phyloP scores from a whole-genome alignment of 2,113 vertebrate species.

The Sceloporus tristichus region DNA sequence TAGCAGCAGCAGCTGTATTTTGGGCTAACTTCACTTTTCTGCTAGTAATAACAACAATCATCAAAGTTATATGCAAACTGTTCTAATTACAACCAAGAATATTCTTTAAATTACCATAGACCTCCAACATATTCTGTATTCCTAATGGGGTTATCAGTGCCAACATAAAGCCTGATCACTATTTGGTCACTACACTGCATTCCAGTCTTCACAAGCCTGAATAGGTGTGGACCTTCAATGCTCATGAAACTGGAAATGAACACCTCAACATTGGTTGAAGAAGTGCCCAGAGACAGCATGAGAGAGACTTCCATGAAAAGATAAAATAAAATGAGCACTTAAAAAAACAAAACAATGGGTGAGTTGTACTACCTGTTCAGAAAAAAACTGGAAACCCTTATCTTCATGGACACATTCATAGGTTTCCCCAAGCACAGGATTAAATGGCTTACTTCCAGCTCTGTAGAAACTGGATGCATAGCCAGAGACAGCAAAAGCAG shows the following conservation, averaged over 20 bases:
- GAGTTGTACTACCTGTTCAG: constrained; percentile 88
- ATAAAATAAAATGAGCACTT: constrained; percentile 20
- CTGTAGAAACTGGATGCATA: constrained; percentile 95
- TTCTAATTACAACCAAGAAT: not conserved
- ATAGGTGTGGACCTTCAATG: constrained; percentile 5
- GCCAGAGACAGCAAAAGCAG: constrained; percentile 92
- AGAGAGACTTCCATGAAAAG: constrained; percentile 14
- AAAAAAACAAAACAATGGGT: not conserved
- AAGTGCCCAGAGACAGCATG: not conserved
- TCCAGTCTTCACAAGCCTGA: not conserved
- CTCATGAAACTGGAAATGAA: not conserved
- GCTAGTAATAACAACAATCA: not conserved
- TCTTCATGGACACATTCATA: constrained; percentile 93
- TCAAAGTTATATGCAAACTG: not conserved
- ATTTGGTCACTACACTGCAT: too few relatives aligned
- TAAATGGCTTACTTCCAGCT: constrained; percentile 97
- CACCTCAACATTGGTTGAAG: not conserved
- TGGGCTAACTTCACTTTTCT: not conserved
- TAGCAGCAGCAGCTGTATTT: not conserved
- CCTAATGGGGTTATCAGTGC: not conserved
- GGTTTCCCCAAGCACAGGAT: constrained; percentile 95
- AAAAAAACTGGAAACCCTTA: constrained; percentile 92
- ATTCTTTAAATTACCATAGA: not conserved
- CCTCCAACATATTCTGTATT: not conserved
- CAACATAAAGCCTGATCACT: not conserved